A percentile compares a stretch with the other conserved stretches of the same genome.
These are phyloP conservation scores for Empis livida DNA, from an alignment of 2,888 invertebrate genomes.

Conservation along the genomic window DNA sequence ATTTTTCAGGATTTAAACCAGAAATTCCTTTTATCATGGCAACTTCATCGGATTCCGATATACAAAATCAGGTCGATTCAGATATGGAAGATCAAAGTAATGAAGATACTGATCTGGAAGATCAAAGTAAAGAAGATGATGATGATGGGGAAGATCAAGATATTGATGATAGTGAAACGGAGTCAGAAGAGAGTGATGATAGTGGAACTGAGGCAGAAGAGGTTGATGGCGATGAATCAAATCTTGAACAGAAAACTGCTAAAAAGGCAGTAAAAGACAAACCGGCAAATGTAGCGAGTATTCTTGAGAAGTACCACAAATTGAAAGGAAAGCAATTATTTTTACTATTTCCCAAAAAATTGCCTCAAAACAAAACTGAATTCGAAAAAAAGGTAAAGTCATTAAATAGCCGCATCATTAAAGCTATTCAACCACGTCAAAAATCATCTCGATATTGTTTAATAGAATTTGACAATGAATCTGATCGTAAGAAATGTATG, in stretches of 20 bases:
- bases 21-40: no score
- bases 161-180: background rate
- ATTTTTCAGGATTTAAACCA: no score
- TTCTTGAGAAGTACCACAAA: background rate
- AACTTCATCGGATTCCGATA: background rate
- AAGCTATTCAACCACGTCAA: slow-evolving; percentile 3
- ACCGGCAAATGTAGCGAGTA: background rate
- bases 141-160: no score
- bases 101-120: no score
- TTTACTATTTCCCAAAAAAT: background rate
- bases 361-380: background rate
- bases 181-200: background rate
- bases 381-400: background rate
- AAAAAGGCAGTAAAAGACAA: background rate
- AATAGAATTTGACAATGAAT: slow-evolving; percentile 1
- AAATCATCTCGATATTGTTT: slow-evolving; percentile 4
- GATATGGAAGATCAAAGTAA: background rate
- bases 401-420: slow-evolving; percentile 1
- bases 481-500: background rate
- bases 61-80: no score
- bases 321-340: background rate
- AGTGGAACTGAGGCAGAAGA: background rate
- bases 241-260: background rate
- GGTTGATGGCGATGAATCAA: background rate
- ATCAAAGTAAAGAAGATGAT: background rate